Conservation (phyloP, 2,113 vertebrate species). For the Hyaena hyaena region DNA sequence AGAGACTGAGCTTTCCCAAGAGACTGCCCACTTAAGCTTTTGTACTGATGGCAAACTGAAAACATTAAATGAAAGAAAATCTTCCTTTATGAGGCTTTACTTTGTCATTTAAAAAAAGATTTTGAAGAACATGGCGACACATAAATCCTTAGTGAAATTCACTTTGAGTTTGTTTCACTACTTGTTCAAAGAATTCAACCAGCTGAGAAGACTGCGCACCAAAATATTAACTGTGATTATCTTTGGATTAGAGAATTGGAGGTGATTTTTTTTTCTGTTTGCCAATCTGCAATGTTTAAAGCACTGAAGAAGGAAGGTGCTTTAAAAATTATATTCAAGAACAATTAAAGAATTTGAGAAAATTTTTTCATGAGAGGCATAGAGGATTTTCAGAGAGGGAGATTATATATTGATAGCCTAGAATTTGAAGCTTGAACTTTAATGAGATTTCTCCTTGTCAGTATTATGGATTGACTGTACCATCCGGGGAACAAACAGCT, state of each 20-base stretch:
- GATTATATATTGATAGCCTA: not conserved
- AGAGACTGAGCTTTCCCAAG: not conserved
- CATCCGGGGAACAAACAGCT: conserved; percentile 59
- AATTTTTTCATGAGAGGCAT: not conserved
- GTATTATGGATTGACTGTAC: conserved; percentile 34
- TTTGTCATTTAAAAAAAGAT: not conserved
- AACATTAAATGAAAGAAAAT: conserved; percentile 13
- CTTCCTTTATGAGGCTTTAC: not conserved
- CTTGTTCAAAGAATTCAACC: not conserved
- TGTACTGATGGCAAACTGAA: not conserved
- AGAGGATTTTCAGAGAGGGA: not conserved
- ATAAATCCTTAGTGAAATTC: not conserved
- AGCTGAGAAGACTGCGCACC: not conserved
- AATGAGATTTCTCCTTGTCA: conserved; percentile 44
- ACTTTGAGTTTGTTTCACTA: not conserved
- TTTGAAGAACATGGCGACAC: not conserved
- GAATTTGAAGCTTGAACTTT: conserved; percentile 51
- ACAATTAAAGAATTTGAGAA: not conserved
- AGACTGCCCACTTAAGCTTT: not conserved
- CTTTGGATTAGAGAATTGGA: not conserved
- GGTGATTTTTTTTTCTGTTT: not conserved
- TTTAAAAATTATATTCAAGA: conserved; percentile 46
- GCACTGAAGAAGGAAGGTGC: not conserved
- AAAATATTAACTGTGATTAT: not conserved
- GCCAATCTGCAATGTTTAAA: not conserved